Evolutionary conservation across 2,113 vertebrate genomes (phyloP).

Genomic region (Varanus salvator): DNA sequence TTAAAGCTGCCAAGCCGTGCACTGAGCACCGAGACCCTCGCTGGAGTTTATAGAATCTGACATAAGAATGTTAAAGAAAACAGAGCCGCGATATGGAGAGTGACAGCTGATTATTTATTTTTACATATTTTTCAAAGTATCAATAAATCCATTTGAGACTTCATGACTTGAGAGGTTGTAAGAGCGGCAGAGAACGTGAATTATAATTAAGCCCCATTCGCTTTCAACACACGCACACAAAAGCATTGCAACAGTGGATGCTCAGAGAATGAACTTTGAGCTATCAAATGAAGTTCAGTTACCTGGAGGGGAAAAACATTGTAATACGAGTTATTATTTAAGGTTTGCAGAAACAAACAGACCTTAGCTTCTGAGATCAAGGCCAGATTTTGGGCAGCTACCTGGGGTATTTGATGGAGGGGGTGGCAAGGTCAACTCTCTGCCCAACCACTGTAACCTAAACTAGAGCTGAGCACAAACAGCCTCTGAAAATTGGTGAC

Average conservation of each 20-base stretch:
- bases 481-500: no score
- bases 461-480: no score
- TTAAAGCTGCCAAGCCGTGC: slow-evolving; percentile 44
- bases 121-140: slow-evolving; percentile 62
- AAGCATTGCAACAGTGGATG: slow-evolving; percentile 29
- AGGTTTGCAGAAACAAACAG: not conserved
- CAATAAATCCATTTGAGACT: slow-evolving; percentile 54
- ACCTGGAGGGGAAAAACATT: slow-evolving; percentile 14
- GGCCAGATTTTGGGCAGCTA: not conserved
- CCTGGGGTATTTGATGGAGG: no score
- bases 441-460: no score
- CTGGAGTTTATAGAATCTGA: slow-evolving; percentile 54
- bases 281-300: slow-evolving; percentile 37
- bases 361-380: not conserved
- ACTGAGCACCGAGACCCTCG: slow-evolving; percentile 18
- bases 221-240: slow-evolving; percentile 7
- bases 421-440: no score
- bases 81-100: slow-evolving; percentile 51
- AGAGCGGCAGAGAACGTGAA: slow-evolving; percentile 27
- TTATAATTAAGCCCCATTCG: slow-evolving; percentile 35
- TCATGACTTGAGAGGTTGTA: slow-evolving; percentile 34
- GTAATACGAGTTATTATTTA: not conserved
- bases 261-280: slow-evolving; percentile 44
- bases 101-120: slow-evolving; percentile 59
- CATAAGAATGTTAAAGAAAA: slow-evolving; percentile 61